Base-by-base conservation (phyloP, 1,140 invertebrate genomes). In the Daktulosphaira vitifoliae region DNA sequence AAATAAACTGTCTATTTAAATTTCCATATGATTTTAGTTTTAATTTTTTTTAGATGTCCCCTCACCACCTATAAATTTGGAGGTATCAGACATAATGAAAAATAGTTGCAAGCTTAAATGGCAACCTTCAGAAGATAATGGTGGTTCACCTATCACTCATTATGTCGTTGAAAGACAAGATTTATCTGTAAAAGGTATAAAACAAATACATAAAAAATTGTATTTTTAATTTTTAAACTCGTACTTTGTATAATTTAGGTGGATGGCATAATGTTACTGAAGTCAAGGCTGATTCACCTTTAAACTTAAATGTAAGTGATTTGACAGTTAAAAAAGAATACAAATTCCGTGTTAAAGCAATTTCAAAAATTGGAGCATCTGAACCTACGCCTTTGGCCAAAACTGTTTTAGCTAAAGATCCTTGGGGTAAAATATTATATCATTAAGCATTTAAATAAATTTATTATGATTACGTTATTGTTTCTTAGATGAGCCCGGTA, bases 151-250 rank as follows among this genome's bases (percentile, higher is more conserved):
- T 3, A 82, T 98, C 49, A 80, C 81, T 3, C 89, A 96, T 76
- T 99, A 99, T 73, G 76, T 95, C 13, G 85, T 99, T 70, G 96
- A 99, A 78, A 84, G 92, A 76, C 88, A 96, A 77, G 96, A 99
- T 77, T 79, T 87, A 73, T 82, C 88, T 76, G 77, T 91, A 68
- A 88, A 92, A 81, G 80, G 84, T 83, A 69, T 76, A 74, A 23
- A 20, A 18, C 7, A 66, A 33, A 3, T 46, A 3, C 33, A 16
- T 39, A 20, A 7, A n/a, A 42, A 39, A 5, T 37, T 16, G 1
- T 33, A 0, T 51, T 52, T 42, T 52, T 25, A 2, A 23, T 54
- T 22, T 66, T 49, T 49, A n/a, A 6, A 6, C 5, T 6, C 29
- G 11, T 33, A 11, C 39, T n/a, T 62, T 51, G 6, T 51, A 9